Conservation (phyloP, 2,113 vertebrate genomes). For the Hemibagrus wyckioides region DNA sequence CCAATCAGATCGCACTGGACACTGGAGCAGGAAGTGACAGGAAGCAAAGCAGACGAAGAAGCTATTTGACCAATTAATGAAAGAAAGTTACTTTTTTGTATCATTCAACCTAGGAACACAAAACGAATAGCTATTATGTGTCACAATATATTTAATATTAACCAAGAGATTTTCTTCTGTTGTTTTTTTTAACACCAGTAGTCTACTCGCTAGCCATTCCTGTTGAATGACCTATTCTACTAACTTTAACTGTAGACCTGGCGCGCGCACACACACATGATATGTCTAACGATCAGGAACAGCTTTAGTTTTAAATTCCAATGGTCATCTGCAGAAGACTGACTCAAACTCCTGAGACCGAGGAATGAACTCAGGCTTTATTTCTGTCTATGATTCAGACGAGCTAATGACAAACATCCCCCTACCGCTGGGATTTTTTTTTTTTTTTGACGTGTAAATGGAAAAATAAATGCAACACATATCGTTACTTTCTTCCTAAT, state of each 20-base stretch:
- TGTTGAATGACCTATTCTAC: not conserved
- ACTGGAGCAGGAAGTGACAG: not conserved
- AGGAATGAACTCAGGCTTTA: not conserved
- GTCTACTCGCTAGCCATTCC: not conserved
- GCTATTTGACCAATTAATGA: not conserved
- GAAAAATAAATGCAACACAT: not conserved
- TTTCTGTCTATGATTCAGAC: conserved; percentile 18
- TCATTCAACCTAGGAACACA: not conserved
- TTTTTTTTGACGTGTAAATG: not conserved
- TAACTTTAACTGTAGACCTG: not conserved
- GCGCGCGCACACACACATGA: not conserved
- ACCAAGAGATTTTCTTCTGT: no score
- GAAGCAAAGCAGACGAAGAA: not conserved
- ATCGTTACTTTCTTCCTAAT: not conserved
- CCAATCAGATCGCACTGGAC: not conserved
- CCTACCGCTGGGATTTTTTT: not conserved
- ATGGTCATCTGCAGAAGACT: not conserved
- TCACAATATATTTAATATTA: no score
- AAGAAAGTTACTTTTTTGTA: not conserved
- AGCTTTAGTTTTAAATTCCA: not conserved
- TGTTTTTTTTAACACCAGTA: not conserved
- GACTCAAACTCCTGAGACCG: not conserved
- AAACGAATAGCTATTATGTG: no score
- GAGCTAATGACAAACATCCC: not conserved
- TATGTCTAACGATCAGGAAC: not conserved